Base-by-base conservation (phyloP, 2,113 vertebrate genomes). In the Ameiurus melas region DNA sequence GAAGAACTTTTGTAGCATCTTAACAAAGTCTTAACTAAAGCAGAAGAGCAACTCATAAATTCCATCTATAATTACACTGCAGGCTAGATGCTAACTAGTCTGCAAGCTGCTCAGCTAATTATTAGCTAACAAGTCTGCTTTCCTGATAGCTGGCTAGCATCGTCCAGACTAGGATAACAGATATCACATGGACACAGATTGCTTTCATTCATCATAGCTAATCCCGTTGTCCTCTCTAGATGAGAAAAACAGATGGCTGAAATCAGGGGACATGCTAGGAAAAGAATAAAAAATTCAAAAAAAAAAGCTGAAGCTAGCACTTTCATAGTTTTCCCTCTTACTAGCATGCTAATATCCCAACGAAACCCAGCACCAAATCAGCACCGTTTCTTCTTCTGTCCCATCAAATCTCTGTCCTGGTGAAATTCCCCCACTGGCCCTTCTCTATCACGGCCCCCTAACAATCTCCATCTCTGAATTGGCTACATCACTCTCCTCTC, bases 211-310 rank as follows among this genome's bases (percentile, higher is more conserved):
- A 55, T 57, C 77, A 80, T 17, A 19, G 51, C 77, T 79, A 16
- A 58, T 79, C 60, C 51, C 62, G 39, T 83, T 88, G 77, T 83
- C 43, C 8, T 75, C 68, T 85, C 43, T 47, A 68, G 78, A 78
- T 81, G 68, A 85, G 86, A 90, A 90, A 84, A 84, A 87, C 85
- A 78, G 82, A 90, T 73, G 39, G 53, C 58, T 33, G 19, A 43
- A 70, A 88, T 85, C 53, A 83, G 68, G 64, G 47, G 83, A 77
- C 82, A 30, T 62, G 75, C 14, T 85, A 53, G 77, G 30, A 71
- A 84, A 85, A 53, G 51, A 80, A 81, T 71, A 43, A 6, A 0
- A 43, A 43, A n/a, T n/a, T 43, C 3, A 43, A 6, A 6, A 89
- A 73, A 53, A 85, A 53, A 85, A 16, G 4, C 43, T 55, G 13